These are phyloP conservation scores for Spea hammondii DNA, from an alignment of 2,797 vertebrate genomes.

Conservation along the genomic window DNA sequence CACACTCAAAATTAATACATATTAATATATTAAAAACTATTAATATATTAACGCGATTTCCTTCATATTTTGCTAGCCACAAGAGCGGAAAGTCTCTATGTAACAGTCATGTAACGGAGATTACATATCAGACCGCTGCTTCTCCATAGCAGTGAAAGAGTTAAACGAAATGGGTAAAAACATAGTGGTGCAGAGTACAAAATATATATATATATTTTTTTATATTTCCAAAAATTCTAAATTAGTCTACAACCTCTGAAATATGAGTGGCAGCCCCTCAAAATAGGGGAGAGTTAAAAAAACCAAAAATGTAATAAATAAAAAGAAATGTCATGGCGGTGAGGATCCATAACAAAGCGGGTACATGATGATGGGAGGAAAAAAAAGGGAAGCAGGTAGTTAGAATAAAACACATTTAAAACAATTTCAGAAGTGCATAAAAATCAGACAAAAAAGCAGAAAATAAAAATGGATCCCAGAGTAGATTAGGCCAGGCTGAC, in stretches of 20 bases:
- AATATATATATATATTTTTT: slow-evolving; percentile 10
- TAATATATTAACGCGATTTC: too few species aligned
- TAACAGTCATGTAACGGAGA: too few species aligned
- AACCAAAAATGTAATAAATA: neutral
- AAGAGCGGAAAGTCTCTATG: too few species aligned
- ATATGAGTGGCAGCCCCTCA: slow-evolving; percentile 36
- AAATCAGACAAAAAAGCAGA: neutral
- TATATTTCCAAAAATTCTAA: slow-evolving; percentile 41
- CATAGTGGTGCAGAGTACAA: slow-evolving; percentile 32
- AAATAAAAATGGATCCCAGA: slow-evolving; percentile 41
- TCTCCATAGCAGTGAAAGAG: neutral
- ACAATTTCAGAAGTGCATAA: too few species aligned
- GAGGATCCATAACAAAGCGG: slow-evolving; percentile 5
- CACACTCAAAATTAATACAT: too few species aligned
- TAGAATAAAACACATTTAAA: too few species aligned
- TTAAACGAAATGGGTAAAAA: slow-evolving; percentile 7
- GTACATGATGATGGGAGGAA: too few species aligned
- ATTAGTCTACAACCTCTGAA: slow-evolving; percentile 45
- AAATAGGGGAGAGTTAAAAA: neutral
- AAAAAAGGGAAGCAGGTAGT: neutral
- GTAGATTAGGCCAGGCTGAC: neutral
- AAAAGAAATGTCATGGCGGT: neutral
- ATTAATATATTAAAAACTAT: too few species aligned
- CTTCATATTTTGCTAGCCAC: too few species aligned
- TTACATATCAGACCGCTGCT: neutral